These are phyloP conservation scores for Platanista minor DNA, from an alignment of 2,113 vertebrate species.

Conservation along the genomic window DNA sequence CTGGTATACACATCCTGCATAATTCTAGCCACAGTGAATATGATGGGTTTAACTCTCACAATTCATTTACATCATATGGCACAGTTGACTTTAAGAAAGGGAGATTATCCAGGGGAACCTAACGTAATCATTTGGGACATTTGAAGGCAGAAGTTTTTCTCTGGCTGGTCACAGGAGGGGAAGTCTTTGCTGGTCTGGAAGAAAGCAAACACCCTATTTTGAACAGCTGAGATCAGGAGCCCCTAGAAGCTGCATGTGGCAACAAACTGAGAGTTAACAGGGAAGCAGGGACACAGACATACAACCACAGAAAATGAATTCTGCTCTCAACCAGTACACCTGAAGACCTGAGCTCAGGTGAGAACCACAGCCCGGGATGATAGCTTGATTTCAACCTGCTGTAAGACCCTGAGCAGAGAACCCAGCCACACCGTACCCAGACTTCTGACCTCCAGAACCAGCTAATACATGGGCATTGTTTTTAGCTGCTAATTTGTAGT, in stretches of 20 bases:
- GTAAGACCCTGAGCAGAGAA: neutral
- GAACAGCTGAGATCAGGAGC: neutral
- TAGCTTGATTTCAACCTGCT: neutral
- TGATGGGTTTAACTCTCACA: neutral
- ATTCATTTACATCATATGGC: neutral
- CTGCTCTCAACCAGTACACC: neutral
- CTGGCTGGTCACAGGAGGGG: neutral
- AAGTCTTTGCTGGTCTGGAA: neutral
- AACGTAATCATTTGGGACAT: neutral
- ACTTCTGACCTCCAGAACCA: neutral
- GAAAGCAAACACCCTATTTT: neutral
- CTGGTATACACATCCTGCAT: neutral
- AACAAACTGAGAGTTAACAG: neutral
- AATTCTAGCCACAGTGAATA: neutral
- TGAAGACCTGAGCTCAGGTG: neutral
- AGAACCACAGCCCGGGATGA: neutral
- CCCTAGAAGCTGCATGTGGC: neutral
- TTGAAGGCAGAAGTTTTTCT: neutral
- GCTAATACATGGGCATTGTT: neutral
- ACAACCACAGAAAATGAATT: neutral
- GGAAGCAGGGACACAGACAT: neutral
- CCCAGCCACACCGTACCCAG: accelerated
- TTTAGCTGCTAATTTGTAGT: neutral
- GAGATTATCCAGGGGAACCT: neutral
- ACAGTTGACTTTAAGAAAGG: neutral